Evolutionary conservation across 1,140 invertebrate species (phyloP).

Genomic region (Hirudo medicinalis): DNA sequence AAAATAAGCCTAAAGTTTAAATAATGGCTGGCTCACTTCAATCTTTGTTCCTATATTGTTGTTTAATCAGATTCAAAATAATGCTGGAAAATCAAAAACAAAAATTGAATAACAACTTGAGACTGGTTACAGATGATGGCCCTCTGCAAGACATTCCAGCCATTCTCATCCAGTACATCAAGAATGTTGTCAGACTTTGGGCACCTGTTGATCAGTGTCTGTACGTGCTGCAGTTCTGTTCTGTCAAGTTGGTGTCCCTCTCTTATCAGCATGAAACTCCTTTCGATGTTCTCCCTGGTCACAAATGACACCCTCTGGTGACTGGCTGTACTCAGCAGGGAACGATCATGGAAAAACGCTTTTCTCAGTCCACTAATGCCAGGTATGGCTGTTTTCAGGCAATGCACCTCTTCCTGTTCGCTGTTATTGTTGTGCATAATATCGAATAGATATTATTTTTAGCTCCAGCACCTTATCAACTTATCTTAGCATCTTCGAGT

Average conservation of each 20-base stretch:
- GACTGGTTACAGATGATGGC: conserved; percentile 23
- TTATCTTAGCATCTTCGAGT: too few relatives aligned
- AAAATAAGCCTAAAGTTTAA: too few relatives aligned
- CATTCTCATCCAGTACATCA: conserved; percentile 22
- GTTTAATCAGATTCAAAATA: background rate
- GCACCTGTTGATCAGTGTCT: conserved; percentile 22
- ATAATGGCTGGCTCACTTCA: too few relatives aligned
- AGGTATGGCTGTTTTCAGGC: conserved; percentile 12
- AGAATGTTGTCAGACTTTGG: conserved; percentile 21
- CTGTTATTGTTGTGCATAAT: conserved; percentile 7
- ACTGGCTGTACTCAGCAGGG: conserved; percentile 14
- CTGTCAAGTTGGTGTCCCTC: conserved; percentile 14
- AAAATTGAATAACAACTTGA: conserved; percentile 10
- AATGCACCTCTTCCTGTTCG: conserved; percentile 14
- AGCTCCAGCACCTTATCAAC: too few relatives aligned
- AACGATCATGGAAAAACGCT: conserved; percentile 22
- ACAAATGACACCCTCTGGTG: conserved; percentile 16
- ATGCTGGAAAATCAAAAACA: background rate
- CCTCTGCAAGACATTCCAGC: conserved; percentile 22
- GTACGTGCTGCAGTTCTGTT: conserved; percentile 20
- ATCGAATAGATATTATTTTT: too few relatives aligned
- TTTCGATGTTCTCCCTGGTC: conserved; percentile 21
- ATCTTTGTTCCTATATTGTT: background rate
- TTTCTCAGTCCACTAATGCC: conserved; percentile 20
- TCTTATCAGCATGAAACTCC: conserved; percentile 15